Evolutionary conservation across 2,888 invertebrate genomes (phyloP).

Genomic region (Clivina fossor): DNA sequence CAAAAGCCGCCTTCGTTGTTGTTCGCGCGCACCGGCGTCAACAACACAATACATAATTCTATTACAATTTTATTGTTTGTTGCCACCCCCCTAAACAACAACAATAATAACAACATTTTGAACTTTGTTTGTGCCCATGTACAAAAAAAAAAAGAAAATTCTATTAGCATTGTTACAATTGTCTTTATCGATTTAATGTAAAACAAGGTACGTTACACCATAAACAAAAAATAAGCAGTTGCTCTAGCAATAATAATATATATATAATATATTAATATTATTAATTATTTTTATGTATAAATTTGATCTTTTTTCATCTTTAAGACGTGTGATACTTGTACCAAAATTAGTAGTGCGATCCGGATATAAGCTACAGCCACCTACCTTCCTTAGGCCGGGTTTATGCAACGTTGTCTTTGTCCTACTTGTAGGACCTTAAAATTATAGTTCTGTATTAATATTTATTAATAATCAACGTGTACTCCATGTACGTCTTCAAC

Average conservation of each 20-base stretch:
- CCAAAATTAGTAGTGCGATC: conserved; percentile 31
- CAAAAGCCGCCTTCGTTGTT: neutral
- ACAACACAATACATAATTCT: no score
- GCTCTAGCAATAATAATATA: conserved; percentile 57
- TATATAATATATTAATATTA: no score
- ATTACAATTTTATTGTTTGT: conserved; percentile 24
- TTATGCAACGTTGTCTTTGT: no score
- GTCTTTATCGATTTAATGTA: conserved; percentile 32
- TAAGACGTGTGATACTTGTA: conserved; percentile 45
- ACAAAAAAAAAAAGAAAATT: no score
- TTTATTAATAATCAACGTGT: no score
- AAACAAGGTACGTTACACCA: conserved; percentile 34
- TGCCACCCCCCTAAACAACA: neutral
- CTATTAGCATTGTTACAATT: conserved; percentile 34
- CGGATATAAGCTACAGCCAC: no score
- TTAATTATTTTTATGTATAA: no score
- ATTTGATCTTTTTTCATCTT: conserved; percentile 42
- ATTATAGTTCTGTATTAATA: no score
- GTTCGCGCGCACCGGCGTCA: neutral
- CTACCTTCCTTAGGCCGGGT: neutral
- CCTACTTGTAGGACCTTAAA: no score
- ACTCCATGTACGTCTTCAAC: conserved; percentile 1
- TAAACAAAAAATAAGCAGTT: conserved; percentile 50
- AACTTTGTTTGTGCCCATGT: conserved; percentile 34
- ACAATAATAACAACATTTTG: conserved; percentile 14